These are phyloP conservation scores for Pseudopipra pipra DNA, from an alignment of 2,113 vertebrate genomes.

Conservation along the genomic window DNA sequence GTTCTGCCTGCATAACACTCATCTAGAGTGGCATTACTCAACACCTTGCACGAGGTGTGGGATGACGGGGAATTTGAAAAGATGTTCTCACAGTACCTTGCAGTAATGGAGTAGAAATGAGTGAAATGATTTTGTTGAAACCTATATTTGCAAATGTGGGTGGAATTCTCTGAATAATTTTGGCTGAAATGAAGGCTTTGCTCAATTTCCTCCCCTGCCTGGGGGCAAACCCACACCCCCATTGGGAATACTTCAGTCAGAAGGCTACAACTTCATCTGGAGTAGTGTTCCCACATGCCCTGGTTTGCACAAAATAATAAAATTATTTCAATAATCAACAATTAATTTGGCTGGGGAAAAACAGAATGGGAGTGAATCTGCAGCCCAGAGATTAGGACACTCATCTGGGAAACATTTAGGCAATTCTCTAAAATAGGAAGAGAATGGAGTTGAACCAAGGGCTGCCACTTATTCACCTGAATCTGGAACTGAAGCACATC, in stretches of 20 bases:
- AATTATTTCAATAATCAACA: not conserved
- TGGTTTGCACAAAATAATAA: not conserved
- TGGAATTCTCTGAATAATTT: conserved; percentile 63
- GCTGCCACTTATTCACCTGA: not conserved
- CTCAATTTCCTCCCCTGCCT: conserved; percentile 25
- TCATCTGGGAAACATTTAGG: not conserved
- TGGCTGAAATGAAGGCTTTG: conserved; percentile 39
- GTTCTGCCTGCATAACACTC: conserved; percentile 24
- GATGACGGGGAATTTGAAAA: conserved; percentile 9
- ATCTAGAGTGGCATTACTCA: conserved; percentile 30
- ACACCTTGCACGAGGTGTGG: not conserved
- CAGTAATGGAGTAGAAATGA: conserved; percentile 32
- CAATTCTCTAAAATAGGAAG: not conserved
- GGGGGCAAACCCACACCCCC: not conserved
- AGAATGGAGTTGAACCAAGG: not conserved
- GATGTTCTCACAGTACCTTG: conserved; percentile 24
- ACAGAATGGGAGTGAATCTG: not conserved
- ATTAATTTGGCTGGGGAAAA: not conserved
- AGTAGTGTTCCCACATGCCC: not conserved
- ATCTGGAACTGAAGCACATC: not conserved
- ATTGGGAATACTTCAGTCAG: not conserved
- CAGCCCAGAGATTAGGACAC: not conserved
- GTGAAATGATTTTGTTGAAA: conserved; percentile 33
- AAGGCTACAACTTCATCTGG: not conserved
- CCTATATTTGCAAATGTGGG: conserved; percentile 44